phyloP scores from a whole-genome alignment of 2,888 invertebrate species.

The Anticlea derivata region DNA sequence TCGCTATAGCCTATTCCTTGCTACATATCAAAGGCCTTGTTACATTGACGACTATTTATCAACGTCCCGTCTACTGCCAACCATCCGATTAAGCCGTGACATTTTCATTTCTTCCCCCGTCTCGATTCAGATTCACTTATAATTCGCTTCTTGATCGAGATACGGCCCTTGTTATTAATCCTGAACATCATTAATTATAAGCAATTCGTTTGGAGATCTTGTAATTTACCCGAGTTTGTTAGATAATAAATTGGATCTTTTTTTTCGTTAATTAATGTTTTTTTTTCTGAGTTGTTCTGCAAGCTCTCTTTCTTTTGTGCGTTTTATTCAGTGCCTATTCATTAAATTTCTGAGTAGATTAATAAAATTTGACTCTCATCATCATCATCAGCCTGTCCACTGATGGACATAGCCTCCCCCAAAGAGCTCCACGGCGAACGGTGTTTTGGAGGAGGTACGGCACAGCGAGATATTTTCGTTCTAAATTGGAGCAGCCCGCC shows the following conservation, averaged over 20 bases:
- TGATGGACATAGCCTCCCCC: too few relatives aligned
- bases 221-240: slow-evolving; percentile 20
- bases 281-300: background rate
- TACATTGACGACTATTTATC: slow-evolving; percentile 69
- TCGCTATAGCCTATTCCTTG: slow-evolving; percentile 29
- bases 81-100: slow-evolving; percentile 78
- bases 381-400: too few relatives aligned
- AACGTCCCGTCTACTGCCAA: slow-evolving; percentile 67
- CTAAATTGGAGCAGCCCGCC: too few relatives aligned
- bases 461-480: too few relatives aligned
- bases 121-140: slow-evolving; percentile 66
- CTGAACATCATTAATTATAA: slow-evolving; percentile 72
- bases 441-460: too few relatives aligned
- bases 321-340: background rate
- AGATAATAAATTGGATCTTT: slow-evolving; percentile 13
- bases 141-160: slow-evolving; percentile 73
- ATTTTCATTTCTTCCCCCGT: slow-evolving; percentile 69
- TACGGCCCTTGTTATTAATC: slow-evolving; percentile 63
- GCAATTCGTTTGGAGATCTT: slow-evolving; percentile 32
- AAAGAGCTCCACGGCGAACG: too few relatives aligned
- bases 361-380: too few relatives aligned
- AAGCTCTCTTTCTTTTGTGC: background rate
- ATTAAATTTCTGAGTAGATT: background rate
- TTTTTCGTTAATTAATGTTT: background rate
- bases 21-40: slow-evolving; percentile 22